These are phyloP conservation scores for Malaclemys terrapin DNA, from an alignment of 2,113 vertebrate genomes.

Conservation along the genomic window DNA sequence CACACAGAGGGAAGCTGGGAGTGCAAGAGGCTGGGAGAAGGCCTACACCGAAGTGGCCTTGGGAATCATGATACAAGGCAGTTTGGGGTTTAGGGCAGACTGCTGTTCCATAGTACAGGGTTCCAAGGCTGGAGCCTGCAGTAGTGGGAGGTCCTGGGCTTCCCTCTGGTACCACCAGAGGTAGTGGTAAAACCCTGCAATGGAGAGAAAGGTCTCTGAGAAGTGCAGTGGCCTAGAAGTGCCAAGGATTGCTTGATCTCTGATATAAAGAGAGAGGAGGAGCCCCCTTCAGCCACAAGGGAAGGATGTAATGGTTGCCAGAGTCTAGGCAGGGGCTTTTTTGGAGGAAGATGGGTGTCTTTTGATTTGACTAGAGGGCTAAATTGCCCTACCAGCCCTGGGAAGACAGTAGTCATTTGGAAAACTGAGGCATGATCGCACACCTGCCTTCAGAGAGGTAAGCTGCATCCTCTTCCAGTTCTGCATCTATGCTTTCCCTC, in stretches of 20 bases:
- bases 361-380: neutral
- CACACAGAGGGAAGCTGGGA: neutral
- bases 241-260: neutral
- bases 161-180: neutral
- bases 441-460: neutral
- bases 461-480: accelerated
- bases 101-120: neutral
- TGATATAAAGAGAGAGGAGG: neutral
- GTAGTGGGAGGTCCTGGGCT: neutral
- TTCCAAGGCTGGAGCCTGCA: neutral
- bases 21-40: neutral
- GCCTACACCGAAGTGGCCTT: neutral
- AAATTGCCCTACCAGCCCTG: accelerated
- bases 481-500: accelerated
- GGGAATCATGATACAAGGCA: neutral
- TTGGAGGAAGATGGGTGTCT: accelerated
- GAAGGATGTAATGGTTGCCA: neutral
- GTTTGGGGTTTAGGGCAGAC: neutral
- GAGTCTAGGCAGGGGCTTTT: accelerated
- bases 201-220: neutral
- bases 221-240: neutral
- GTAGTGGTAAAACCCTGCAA: neutral
- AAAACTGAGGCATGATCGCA: neutral
- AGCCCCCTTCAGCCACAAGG: neutral
- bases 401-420: neutral